Conservation (phyloP, 2,888 invertebrate genomes). For the Itoplectis maculator region DNA sequence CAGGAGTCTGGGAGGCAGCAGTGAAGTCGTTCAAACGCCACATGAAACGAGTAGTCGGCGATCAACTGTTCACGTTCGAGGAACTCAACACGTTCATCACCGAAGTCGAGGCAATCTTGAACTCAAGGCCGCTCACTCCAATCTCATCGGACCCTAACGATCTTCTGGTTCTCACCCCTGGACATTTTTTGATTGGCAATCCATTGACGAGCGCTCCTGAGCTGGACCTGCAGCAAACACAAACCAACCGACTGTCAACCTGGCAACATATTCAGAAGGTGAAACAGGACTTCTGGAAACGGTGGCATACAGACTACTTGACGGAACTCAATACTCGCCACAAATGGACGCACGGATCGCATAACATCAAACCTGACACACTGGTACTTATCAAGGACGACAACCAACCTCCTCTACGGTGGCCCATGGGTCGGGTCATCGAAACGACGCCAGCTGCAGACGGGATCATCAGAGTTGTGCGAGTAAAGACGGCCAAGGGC, state of each 20-base stretch:
- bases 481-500: slow-evolving; percentile 42
- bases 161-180: slow-evolving; percentile 52
- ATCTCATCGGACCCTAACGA: slow-evolving; percentile 67
- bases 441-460: slow-evolving; percentile 32
- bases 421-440: slow-evolving; percentile 56
- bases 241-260: slow-evolving; percentile 57
- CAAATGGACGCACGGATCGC: slow-evolving; percentile 54
- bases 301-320: slow-evolving; percentile 55
- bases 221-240: slow-evolving; percentile 36
- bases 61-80: slow-evolving; percentile 48
- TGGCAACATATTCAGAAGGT: slow-evolving; percentile 68
- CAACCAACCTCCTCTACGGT: slow-evolving; percentile 50
- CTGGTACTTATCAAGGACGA: slow-evolving; percentile 52
- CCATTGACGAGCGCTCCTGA: slow-evolving; percentile 60
- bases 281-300: not conserved
- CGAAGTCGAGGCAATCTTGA: not conserved
- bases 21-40: slow-evolving; percentile 47
- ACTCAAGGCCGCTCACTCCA: not conserved
- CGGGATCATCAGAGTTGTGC: slow-evolving; percentile 10
- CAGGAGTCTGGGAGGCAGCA: slow-evolving; percentile 50
- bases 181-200: slow-evolving; percentile 66
- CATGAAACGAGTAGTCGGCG: slow-evolving; percentile 15
- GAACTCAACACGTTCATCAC: slow-evolving; percentile 40
- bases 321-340: slow-evolving; percentile 59
- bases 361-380: slow-evolving; percentile 2